Percentiles rank a stretch among this genome's conserved stretches.
These are phyloP conservation scores for Aphelenchoides besseyi DNA, from an alignment of 1,140 invertebrate species.

Conservation along the genomic window DNA sequence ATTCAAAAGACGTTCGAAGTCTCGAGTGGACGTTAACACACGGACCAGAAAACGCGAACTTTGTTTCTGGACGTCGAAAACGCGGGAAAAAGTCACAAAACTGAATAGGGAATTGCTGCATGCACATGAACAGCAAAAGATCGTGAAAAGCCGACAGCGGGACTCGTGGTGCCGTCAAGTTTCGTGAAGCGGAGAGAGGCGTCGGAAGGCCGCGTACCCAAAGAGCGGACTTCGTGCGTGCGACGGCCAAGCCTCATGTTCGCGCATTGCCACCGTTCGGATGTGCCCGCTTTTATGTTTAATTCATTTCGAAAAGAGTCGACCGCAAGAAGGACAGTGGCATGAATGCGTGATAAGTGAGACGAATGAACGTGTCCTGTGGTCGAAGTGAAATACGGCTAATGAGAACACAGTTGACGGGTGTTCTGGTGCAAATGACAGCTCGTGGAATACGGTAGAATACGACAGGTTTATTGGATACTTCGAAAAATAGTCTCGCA, in stretches of 20 bases:
- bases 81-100: neutral
- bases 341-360: constrained; percentile 2
- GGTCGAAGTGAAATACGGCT: neutral
- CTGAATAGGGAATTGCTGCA: neutral
- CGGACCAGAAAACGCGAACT: no score
- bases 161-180: constrained; percentile 1
- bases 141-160: neutral
- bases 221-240: constrained; percentile 2
- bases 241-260: neutral
- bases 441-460: neutral
- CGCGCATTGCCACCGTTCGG: neutral
- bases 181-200: neutral
- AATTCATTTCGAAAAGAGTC: neutral
- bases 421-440: neutral
- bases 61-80: no score
- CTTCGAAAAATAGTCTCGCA: no score
- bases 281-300: constrained; percentile 3
- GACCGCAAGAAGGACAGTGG: neutral
- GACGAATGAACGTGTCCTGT: neutral
- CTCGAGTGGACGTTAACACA: no score
- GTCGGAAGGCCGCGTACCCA: neutral
- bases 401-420: neutral
- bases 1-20: no score
- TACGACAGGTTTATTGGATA: no score
- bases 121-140: neutral